Conservation (phyloP, 2,888 invertebrate genomes). For the Tetragonisca angustula region DNA sequence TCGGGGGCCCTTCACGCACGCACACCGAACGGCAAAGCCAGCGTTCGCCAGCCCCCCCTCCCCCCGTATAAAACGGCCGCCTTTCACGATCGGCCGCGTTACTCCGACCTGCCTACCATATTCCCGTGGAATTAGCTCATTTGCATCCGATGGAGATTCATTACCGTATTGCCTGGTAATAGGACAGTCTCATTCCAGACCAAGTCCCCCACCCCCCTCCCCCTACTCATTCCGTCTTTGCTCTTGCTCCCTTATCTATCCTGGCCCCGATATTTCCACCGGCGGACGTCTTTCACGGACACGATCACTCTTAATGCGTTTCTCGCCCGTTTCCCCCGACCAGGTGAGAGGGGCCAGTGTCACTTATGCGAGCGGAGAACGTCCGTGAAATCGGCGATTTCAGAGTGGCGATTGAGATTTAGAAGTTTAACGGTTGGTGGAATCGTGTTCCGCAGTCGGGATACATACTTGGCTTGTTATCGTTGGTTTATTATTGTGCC, state of each 20-base stretch:
- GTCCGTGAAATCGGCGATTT: not conserved
- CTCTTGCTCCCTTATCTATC: slow-evolving; percentile 43
- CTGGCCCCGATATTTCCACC: slow-evolving; percentile 32
- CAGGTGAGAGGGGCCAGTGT: not conserved
- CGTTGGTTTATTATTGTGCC: too few relatives aligned
- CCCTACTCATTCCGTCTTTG: not conserved
- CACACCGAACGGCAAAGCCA: slow-evolving; percentile 7
- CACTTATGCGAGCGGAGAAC: not conserved
- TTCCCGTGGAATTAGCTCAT: slow-evolving; percentile 65
- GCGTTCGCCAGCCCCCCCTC: not conserved
- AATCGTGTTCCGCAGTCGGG: too few relatives aligned
- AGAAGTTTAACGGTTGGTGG: not conserved
- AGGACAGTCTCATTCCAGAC: slow-evolving; percentile 54
- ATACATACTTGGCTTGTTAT: too few relatives aligned
- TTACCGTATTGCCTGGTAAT: slow-evolving; percentile 72
- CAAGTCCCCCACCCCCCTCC: not conserved
- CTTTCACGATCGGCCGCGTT: not conserved
- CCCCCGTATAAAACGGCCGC: not conserved
- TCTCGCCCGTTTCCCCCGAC: slow-evolving; percentile 8
- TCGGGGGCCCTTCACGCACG: slow-evolving; percentile 40
- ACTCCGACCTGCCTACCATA: slow-evolving; percentile 49
- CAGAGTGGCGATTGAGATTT: not conserved
- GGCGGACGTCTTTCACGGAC: slow-evolving; percentile 25
- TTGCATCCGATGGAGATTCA: slow-evolving; percentile 76
- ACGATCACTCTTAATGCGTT: slow-evolving; percentile 31